phyloP scores from a whole-genome alignment of 2,797 vertebrate genomes.

The Aratinga solstitialis region DNA sequence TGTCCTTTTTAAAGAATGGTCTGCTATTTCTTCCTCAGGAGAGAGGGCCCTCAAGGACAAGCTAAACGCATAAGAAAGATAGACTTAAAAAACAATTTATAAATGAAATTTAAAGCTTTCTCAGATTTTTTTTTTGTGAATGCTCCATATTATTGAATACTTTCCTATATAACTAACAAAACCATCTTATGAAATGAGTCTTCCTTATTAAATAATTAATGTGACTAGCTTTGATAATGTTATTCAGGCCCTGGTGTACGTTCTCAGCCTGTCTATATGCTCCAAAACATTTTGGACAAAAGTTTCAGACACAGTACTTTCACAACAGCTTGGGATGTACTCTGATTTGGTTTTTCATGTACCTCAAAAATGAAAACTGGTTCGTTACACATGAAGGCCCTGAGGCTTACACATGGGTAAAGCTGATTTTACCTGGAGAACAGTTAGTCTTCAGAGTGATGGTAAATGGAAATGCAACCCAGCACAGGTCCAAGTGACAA shows the following conservation, averaged over 20 bases:
- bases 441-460: background rate
- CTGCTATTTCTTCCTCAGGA: constrained; percentile 18
- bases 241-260: background rate
- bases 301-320: background rate
- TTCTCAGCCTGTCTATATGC: background rate
- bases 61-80: background rate
- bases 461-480: background rate
- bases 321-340: background rate
- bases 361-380: background rate
- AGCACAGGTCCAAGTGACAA: background rate
- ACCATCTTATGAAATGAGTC: background rate
- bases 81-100: background rate
- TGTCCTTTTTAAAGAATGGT: background rate
- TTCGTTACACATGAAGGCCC: background rate
- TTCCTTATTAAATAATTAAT: background rate
- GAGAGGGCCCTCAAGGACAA: background rate
- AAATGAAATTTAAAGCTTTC: background rate
- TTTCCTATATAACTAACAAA: background rate
- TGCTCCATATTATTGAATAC: background rate
- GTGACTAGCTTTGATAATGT: background rate
- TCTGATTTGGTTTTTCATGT: background rate
- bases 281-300: background rate
- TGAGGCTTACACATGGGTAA: background rate
- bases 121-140: background rate
- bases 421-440: background rate